Base-by-base conservation (phyloP, 1,140 invertebrate genomes). In the Microplitis demolitor region DNA sequence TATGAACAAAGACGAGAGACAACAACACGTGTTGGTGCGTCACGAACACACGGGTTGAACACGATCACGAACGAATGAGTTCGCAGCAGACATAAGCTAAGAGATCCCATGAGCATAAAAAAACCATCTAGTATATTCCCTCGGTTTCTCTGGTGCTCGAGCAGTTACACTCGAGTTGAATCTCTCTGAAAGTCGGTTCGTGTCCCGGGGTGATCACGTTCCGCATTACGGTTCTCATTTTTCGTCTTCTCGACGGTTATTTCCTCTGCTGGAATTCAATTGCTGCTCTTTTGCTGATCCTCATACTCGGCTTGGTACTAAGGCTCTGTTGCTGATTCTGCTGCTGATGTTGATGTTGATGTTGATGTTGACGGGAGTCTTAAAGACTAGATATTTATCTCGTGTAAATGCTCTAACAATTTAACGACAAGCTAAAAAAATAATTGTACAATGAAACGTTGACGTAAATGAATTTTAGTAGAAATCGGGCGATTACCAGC, bases 41-140 rank as follows among this genome's bases (percentile, higher is more conserved):
- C 71, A 72, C 71, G 71, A 66, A 72, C 64, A 67, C 71, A 67
- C 71, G 71, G 56, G 63, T 45, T 72, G 63, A 67, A 72, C 71
- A 72, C 56, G 71, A 67, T 72, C 71, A 72, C 71, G 71, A 72
- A 72, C 71, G 53, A 72, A 72, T 72, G 64, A 72, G 71, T 61
- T 68, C 34, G 35, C 53, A 64, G 69, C 51, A 33, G 37, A 64
- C 33, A 64, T 33, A n/a, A 24, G 24, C 45, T 16, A 50, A 50
- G 39, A 67, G 31, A 53, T 33, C 16, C 24, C 45, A 34, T 54
- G 35, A 58, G 39, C 6, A 8, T 6, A 45, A 45, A 45, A 45
- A 33, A 45, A 11, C 5, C 24, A 58, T 39, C 33, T 58, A 33
- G 39, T 68, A 68, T 68, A 58, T 58, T 58, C 54, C 35, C 34